Base-by-base conservation (phyloP, 2,113 vertebrate species). In the Delphinus delphis region DNA sequence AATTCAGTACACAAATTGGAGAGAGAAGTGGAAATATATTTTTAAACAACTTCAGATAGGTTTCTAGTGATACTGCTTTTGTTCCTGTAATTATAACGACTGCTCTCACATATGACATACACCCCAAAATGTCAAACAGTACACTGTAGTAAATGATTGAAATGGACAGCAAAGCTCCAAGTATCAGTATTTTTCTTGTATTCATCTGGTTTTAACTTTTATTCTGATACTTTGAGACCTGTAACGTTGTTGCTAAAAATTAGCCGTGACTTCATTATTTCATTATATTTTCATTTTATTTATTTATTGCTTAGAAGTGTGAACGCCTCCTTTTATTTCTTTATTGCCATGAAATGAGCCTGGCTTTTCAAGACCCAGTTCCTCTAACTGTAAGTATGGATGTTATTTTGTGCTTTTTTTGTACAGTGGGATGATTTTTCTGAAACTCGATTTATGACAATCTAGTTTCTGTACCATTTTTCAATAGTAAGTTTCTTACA, bases 271-370 rank as follows among this genome's bases (percentile, higher is more conserved):
- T 70, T 90, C 38, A 25, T 36, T 73, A 47, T 93, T 88, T 62
- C 85, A n/a, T 28, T 38, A 38, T 93, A 25, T 50, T 91, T 90
- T 0, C 0, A 47, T 14, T 95, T 0, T 0, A 47, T 14, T 95
- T 88, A 11, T 93, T 93, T 93, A 38, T 97, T 94, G 74, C 82
- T 90, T 97, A 99, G 99, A 99, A 99, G 68, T 99, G 99, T 98
- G 99, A 99, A 93, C 98, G 98, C 47, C 95, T 99, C 84, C 98
- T 99, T 90, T 96, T 99, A 0, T 98, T 99, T 95, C 98, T 99
- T 96, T 99, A 99, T 96, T 99, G 99, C 92, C 98, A 99, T 86
- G 99, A 99, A 98, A 99, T 99, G 99, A 99, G 99, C 90, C 98
- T 99, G 94, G 98, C 98, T 97, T 99, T 99, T 98, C 99, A 99